Conservation (phyloP, 1,140 invertebrate species). For the Delia radicum region DNA sequence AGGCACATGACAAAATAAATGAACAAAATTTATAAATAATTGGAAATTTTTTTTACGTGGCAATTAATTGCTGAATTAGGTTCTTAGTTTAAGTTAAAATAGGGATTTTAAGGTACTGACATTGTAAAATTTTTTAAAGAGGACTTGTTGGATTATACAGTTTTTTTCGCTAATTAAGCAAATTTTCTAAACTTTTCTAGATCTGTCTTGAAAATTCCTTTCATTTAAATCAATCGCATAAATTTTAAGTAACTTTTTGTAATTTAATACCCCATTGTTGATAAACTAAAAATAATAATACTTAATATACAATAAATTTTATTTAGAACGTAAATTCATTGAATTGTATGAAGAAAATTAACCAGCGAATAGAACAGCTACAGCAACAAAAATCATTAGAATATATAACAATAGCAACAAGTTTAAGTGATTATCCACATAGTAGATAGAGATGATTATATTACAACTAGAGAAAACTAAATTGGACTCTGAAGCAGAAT, state of each 20-base stretch:
- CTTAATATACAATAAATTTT: background rate
- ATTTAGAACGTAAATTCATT: conserved; percentile 53
- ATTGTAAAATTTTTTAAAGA: no score
- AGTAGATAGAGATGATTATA: background rate
- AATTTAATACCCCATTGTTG: background rate
- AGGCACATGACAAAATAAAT: background rate
- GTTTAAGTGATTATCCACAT: background rate
- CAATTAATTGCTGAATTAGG: background rate
- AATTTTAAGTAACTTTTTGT: background rate
- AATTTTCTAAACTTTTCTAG: no score
- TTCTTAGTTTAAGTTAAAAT: no score
- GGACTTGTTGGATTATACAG: no score
- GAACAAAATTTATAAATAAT: background rate
- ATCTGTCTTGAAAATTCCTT: no score
- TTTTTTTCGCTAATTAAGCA: no score
- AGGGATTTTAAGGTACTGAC: no score
- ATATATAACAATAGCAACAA: background rate
- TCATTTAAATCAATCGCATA: no score
- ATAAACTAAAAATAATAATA: background rate
- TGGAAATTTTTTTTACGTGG: background rate
- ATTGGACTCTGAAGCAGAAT: no score
- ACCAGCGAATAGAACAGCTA: conserved; percentile 33
- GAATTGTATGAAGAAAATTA: conserved; percentile 54
- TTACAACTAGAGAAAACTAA: background rate
- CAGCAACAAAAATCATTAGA: background rate